Conservation (phyloP, 2,888 invertebrate genomes). For the Epinotia ramella region DNA sequence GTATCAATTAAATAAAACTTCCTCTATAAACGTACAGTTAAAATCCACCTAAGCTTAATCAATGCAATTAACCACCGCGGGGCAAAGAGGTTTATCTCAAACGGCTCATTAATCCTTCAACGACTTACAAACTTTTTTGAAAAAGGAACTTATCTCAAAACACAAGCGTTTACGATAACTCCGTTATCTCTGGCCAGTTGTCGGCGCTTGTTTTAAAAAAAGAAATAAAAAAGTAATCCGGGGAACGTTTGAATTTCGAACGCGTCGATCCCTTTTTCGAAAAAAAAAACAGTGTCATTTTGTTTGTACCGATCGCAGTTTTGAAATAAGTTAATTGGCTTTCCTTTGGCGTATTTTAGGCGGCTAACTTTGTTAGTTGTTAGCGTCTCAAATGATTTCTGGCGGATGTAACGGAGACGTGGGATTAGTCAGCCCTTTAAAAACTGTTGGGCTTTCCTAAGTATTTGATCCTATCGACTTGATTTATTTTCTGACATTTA, state of each 20-base stretch:
- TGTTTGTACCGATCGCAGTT: conserved; percentile 42
- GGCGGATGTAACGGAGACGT: neutral
- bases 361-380: conserved; percentile 27
- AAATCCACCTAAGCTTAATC: conserved; percentile 28
- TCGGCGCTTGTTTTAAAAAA: conserved; percentile 54
- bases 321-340: conserved; percentile 45
- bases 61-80: conserved; percentile 28
- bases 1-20: conserved; percentile 4
- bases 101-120: conserved; percentile 40
- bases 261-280: conserved; percentile 25
- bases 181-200: conserved; percentile 59
- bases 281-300: conserved; percentile 39
- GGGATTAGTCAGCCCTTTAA: conserved; percentile 6
- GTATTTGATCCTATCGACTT: conserved; percentile 1
- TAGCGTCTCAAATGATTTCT: conserved; percentile 18
- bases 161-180: conserved; percentile 72
- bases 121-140: conserved; percentile 37
- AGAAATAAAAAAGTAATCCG: conserved; percentile 49
- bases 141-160: conserved; percentile 69
- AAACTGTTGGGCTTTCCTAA: neutral
- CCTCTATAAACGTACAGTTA: conserved; percentile 15
- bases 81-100: conserved; percentile 33
- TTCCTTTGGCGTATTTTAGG: conserved; percentile 33
- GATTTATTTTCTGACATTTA: neutral
- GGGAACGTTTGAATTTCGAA: conserved; percentile 40